Evolutionary conservation across 1,140 invertebrate species (phyloP).

Genomic region (Patella vulgata): DNA sequence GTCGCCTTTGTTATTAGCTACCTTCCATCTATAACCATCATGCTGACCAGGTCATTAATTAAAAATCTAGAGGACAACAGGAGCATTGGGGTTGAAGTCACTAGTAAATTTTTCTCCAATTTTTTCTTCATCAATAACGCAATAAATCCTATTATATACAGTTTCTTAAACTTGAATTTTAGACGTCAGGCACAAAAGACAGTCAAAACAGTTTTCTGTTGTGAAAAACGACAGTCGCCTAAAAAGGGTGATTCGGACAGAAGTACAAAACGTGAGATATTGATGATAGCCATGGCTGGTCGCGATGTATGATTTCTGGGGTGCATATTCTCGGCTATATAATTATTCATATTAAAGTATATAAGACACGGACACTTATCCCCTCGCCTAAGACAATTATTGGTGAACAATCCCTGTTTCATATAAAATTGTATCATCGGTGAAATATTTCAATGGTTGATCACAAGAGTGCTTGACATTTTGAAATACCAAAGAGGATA

Average conservation of each 20-base stretch:
- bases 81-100: constrained; percentile 25
- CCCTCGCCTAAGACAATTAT: too few relatives aligned
- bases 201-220: constrained; percentile 29
- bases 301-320: too few relatives aligned
- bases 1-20: constrained; percentile 51
- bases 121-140: constrained; percentile 61
- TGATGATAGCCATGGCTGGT: constrained; percentile 6
- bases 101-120: constrained; percentile 54
- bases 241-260: constrained; percentile 37
- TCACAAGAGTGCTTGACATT: too few relatives aligned
- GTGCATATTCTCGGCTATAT: too few relatives aligned
- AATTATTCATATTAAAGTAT: too few relatives aligned
- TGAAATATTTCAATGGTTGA: too few relatives aligned
- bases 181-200: constrained; percentile 34
- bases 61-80: constrained; percentile 36
- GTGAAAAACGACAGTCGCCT: neutral
- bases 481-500: too few relatives aligned
- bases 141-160: constrained; percentile 61
- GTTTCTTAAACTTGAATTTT: constrained; percentile 60
- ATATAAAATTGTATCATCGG: too few relatives aligned
- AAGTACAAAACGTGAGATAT: constrained; percentile 37
- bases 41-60: constrained; percentile 39
- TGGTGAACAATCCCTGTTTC: too few relatives aligned
- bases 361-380: too few relatives aligned
- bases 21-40: constrained; percentile 44